phyloP scores from a whole-genome alignment of 2,888 invertebrate genomes.

The Tenthredo mesomela region DNA sequence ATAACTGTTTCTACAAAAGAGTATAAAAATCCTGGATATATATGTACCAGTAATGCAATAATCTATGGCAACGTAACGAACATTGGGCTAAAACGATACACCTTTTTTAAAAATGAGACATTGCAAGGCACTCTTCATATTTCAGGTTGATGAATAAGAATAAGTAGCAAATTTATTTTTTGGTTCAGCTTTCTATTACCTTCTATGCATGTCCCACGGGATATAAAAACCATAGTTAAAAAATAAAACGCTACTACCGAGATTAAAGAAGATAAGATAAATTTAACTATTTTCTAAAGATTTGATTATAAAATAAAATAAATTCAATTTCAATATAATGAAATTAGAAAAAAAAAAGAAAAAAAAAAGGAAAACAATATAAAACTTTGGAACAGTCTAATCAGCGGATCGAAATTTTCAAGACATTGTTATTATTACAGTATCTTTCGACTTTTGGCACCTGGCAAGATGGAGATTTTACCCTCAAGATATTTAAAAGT shows the following conservation, averaged over 20 bases:
- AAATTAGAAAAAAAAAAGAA: background rate
- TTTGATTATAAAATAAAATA: conserved; percentile 15
- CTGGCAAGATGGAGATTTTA: conserved; percentile 65
- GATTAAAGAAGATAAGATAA: background rate
- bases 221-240: conserved; percentile 16
- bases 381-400: conserved; percentile 29
- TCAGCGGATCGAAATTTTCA: conserved; percentile 13
- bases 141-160: conserved; percentile 21
- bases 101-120: conserved; percentile 52
- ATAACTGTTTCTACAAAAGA: background rate
- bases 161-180: conserved; percentile 39
- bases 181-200: conserved; percentile 48
- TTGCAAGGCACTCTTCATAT: conserved; percentile 64
- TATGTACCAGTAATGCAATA: background rate
- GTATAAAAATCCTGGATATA: background rate
- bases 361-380: background rate
- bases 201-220: background rate
- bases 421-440: conserved; percentile 17
- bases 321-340: background rate
- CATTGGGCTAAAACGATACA: conserved; percentile 4
- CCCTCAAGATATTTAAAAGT: conserved; percentile 47
- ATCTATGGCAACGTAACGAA: background rate
- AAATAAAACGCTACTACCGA: conserved; percentile 24
- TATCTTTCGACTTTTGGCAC: conserved; percentile 67
- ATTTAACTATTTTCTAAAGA: conserved; percentile 14